A percentile compares a stretch with the other conserved stretches of the same genome.
Conservation (phyloP, 2,888 invertebrate species). For the Ophion ellenae region DNA sequence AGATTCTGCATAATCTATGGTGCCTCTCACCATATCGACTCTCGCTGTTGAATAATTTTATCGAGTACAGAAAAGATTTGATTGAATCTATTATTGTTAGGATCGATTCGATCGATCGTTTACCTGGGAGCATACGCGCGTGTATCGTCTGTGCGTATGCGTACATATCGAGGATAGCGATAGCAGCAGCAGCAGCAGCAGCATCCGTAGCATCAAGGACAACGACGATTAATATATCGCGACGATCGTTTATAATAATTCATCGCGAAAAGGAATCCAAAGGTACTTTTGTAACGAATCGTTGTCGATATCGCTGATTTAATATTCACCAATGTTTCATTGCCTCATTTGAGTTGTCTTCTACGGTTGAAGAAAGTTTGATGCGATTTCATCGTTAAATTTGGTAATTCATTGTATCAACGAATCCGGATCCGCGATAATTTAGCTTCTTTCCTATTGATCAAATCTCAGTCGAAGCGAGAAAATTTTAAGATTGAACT, state of each 20-base stretch:
- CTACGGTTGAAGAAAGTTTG: neutral
- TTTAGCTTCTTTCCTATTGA: conserved; percentile 31
- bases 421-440: conserved; percentile 21
- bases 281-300: neutral
- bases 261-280: neutral
- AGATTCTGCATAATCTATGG: conserved; percentile 74
- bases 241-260: conserved; percentile 28
- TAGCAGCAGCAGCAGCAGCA: conserved; percentile 21
- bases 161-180: conserved; percentile 24
- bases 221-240: conserved; percentile 26
- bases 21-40: conserved; percentile 77
- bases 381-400: neutral
- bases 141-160: neutral
- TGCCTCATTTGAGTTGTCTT: neutral
- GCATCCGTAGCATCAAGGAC: conserved; percentile 1
- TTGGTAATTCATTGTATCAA: neutral
- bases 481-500: conserved; percentile 28
- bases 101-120: conserved; percentile 18
- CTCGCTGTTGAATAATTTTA: conserved; percentile 67
- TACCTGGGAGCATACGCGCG: too few species aligned
- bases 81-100: conserved; percentile 27
- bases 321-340: neutral
- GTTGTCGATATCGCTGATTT: neutral
- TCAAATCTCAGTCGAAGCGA: neutral
- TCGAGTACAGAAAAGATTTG: conserved; percentile 38